A percentile compares a stretch with the other conserved stretches of the same genome.
These are phyloP conservation scores for Dreissena rostriformis DNA, from an alignment of 1,140 invertebrate species.

Conservation along the genomic window DNA sequence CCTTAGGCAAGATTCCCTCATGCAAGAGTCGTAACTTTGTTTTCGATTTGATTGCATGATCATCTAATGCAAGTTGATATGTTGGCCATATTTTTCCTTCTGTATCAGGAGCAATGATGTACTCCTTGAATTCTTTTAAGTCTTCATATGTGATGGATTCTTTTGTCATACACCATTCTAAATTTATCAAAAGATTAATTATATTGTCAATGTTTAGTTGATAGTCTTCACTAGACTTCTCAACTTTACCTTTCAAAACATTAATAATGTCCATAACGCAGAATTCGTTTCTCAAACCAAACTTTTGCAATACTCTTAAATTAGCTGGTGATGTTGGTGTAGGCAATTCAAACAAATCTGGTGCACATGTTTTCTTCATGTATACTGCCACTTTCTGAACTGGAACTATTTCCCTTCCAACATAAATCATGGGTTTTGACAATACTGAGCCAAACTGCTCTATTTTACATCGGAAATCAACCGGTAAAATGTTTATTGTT, in stretches of 20 bases:
- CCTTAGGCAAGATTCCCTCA: constrained; percentile 25
- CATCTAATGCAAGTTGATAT: constrained; percentile 57
- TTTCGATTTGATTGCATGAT: constrained; percentile 28
- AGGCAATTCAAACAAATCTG: too few species aligned
- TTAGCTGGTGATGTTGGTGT: neutral
- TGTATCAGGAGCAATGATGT: constrained; percentile 56
- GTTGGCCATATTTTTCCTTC: constrained; percentile 33
- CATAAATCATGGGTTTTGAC: too few species aligned
- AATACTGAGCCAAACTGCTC: too few species aligned
- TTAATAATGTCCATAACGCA: neutral
- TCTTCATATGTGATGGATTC: neutral
- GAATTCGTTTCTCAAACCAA: neutral
- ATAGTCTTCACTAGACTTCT: too few species aligned
- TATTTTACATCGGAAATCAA: too few species aligned
- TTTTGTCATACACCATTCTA: constrained; percentile 11
- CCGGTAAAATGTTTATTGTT: too few species aligned
- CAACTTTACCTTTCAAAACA: neutral
- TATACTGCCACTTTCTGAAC: too few species aligned
- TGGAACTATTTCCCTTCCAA: too few species aligned
- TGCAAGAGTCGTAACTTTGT: constrained; percentile 54
- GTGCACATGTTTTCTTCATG: too few species aligned
- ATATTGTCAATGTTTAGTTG: neutral
- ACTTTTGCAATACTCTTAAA: neutral
- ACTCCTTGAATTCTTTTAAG: neutral
- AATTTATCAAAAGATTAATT: constrained; percentile 7